Percentiles rank a stretch among this genome's conserved stretches.
Conservation (phyloP, 2,113 vertebrate genomes). For the Cryptoleucopteryx plumbea region DNA sequence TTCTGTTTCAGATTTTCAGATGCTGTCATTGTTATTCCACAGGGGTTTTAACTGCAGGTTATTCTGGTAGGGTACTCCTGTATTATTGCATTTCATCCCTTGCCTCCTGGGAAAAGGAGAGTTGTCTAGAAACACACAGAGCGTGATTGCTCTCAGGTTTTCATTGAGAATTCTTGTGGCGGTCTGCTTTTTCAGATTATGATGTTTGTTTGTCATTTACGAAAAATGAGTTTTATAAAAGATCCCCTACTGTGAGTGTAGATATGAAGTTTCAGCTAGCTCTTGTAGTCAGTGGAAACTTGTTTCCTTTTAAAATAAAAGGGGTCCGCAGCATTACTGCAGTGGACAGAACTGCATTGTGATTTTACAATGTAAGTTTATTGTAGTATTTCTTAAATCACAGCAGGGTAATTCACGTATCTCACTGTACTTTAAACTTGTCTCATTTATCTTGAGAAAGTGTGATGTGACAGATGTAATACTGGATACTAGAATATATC, state of each 20-base stretch:
- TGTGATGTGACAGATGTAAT: background rate
- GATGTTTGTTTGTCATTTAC: background rate
- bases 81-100: background rate
- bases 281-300: background rate
- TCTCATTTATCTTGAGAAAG: background rate
- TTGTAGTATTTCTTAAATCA: background rate
- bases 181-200: background rate
- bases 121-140: background rate
- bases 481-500: background rate
- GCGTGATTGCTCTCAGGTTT: background rate
- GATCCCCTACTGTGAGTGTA: background rate
- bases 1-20: background rate
- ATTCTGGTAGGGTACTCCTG: background rate
- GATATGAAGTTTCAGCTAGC: background rate
- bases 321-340: background rate
- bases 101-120: background rate
- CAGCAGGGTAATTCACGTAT: background rate
- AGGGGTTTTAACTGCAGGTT: background rate
- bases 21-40: background rate
- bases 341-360: background rate
- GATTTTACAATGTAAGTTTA: background rate
- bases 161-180: background rate
- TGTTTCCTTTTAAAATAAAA: background rate
- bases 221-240: background rate
- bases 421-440: background rate